phyloP scores from a whole-genome alignment of 2,113 vertebrate species.

The Calcarius ornatus region DNA sequence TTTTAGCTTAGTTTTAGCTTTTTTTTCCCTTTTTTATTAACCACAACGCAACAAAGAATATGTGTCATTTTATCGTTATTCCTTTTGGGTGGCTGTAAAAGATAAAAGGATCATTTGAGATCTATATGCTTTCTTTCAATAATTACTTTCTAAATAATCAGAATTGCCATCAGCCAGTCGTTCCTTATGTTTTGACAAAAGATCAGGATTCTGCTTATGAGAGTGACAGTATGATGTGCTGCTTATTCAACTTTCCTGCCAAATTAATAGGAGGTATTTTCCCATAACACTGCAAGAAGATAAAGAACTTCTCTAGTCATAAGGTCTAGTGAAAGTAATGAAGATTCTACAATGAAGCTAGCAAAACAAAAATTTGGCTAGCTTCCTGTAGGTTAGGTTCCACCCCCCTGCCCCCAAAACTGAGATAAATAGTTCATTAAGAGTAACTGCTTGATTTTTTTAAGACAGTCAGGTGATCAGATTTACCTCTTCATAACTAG shows the following conservation, averaged over 20 bases:
- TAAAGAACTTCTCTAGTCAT: neutral
- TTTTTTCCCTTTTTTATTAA: neutral
- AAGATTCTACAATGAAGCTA: neutral
- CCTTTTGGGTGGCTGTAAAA: neutral
- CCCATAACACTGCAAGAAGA: neutral
- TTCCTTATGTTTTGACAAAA: neutral
- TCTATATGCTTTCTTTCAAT: neutral
- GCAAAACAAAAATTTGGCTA: neutral
- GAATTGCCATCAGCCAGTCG: conserved; percentile 4
- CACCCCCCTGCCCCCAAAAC: neutral
- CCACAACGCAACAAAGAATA: neutral
- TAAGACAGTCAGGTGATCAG: neutral
- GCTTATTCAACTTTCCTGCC: neutral
- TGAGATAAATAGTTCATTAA: neutral
- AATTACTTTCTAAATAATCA: conserved; percentile 13
- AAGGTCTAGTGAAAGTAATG: neutral
- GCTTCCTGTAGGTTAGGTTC: neutral
- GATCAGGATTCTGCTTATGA: neutral
- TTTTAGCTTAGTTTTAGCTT: neutral
- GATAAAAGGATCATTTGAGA: neutral
- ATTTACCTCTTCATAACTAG: neutral
- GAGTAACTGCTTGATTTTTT: neutral
- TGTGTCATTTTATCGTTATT: neutral
- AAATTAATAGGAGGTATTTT: neutral
- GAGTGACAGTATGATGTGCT: neutral